These are phyloP conservation scores for Ailurus styani DNA, from an alignment of 2,113 vertebrate genomes.

Conservation along the genomic window DNA sequence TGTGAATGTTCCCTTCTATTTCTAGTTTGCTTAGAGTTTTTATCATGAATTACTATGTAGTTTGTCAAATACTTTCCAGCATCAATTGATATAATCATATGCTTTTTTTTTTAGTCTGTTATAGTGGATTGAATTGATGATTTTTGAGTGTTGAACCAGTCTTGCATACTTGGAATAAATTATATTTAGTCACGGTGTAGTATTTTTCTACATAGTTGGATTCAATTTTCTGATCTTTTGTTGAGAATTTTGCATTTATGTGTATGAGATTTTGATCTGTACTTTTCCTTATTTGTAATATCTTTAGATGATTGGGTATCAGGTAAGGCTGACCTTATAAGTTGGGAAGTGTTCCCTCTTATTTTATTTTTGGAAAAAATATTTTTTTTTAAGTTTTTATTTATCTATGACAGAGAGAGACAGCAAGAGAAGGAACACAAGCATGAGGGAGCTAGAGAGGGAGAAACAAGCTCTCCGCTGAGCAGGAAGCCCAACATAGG, in stretches of 20 bases:
- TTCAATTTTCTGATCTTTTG: background rate
- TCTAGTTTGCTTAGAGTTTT: background rate
- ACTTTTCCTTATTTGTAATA: background rate
- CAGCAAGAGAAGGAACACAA: too few relatives aligned
- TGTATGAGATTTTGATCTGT: background rate
- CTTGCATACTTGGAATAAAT: background rate
- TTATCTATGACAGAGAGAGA: too few relatives aligned
- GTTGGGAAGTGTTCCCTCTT: background rate
- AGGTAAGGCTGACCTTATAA: background rate
- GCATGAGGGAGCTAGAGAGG: too few relatives aligned
- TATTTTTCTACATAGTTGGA: background rate
- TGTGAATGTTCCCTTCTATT: background rate
- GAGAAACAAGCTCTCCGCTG: too few relatives aligned
- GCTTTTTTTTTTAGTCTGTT: background rate
- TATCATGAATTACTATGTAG: background rate
- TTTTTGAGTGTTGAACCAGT: background rate
- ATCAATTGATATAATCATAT: background rate
- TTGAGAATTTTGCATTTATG: background rate
- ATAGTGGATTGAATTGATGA: background rate
- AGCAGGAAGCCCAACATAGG: too few relatives aligned
- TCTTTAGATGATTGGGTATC: background rate
- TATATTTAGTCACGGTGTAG: background rate
- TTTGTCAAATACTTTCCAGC: background rate
- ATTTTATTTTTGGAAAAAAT: background rate
- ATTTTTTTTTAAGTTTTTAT: background rate